Evolutionary conservation across 2,113 vertebrate genomes (phyloP).

Genomic region (Salvelinus sp.): DNA sequence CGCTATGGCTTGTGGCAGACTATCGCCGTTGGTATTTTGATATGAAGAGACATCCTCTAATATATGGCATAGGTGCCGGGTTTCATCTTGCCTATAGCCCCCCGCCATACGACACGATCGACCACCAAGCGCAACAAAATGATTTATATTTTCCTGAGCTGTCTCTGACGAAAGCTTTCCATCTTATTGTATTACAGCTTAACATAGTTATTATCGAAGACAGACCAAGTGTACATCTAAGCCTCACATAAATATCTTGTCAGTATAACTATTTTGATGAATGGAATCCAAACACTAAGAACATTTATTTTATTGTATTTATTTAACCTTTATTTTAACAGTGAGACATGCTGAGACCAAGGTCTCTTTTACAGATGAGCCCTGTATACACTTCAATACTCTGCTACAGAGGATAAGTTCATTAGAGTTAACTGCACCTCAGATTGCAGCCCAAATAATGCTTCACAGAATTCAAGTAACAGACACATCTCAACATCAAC

Average conservation of each 20-base stretch:
- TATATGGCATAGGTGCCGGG: slow-evolving; percentile 22
- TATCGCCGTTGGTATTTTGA: slow-evolving; percentile 54
- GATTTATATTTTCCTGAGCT: slow-evolving; percentile 30
- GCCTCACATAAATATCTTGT: slow-evolving; percentile 17
- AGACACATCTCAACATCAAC: too few species aligned
- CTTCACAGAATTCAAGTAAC: too few species aligned
- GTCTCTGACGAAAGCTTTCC: slow-evolving; percentile 42
- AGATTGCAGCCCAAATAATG: too few species aligned
- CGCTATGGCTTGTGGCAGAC: slow-evolving; percentile 47
- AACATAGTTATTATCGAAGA: slow-evolving; percentile 18
- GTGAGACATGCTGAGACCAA: too few species aligned
- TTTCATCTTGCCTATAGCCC: slow-evolving; percentile 46
- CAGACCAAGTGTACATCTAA: slow-evolving; percentile 28
- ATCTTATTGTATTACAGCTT: slow-evolving; percentile 22
- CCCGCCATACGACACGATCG: slow-evolving; percentile 16
- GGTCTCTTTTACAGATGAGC: too few species aligned
- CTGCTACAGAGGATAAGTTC: too few species aligned
- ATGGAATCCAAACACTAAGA: too few species aligned
- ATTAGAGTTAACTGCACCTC: too few species aligned
- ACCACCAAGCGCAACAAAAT: slow-evolving; percentile 35
- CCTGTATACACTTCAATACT: too few species aligned
- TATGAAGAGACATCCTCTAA: slow-evolving; percentile 49
- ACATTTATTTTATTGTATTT: too few species aligned
- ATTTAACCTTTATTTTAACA: too few species aligned
- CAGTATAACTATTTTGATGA: slow-evolving; percentile 5